phyloP scores from a whole-genome alignment of 2,113 vertebrate species.

The Paralichthys olivaceus region DNA sequence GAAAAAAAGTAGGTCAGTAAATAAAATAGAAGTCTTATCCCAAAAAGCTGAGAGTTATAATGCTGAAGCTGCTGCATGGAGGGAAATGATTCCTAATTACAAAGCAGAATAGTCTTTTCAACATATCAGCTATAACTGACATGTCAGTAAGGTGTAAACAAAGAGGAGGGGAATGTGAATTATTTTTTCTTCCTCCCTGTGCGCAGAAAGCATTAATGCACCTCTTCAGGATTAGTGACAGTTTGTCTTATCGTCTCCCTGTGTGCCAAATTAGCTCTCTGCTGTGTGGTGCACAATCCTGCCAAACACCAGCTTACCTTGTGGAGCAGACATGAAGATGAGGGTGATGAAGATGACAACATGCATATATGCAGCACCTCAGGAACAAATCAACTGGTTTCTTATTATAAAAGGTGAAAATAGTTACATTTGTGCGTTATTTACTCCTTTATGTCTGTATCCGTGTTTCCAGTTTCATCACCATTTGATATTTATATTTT shows the following conservation, averaged over 20 bases:
- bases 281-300: conserved; percentile 1
- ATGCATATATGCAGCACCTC: not conserved
- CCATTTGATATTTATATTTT: not conserved
- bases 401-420: not conserved
- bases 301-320: conserved; percentile 23
- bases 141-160: conserved; percentile 3
- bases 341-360: conserved; percentile 15
- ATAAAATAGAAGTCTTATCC: conserved; percentile 46
- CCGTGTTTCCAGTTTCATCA: not conserved
- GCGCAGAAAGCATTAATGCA: conserved; percentile 7
- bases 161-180: not conserved
- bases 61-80: not conserved
- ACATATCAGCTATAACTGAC: not conserved
- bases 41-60: conserved; percentile 6
- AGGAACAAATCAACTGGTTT: not conserved
- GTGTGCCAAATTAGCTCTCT: conserved; percentile 23
- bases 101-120: not conserved
- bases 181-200: not conserved
- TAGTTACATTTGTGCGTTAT: not conserved
- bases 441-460: too few relatives aligned
- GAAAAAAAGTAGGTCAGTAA: conserved; percentile 63
- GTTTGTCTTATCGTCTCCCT: not conserved
- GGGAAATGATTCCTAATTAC: not conserved
- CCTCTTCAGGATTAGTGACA: conserved; percentile 34
- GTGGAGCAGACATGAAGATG: not conserved